phyloP scores from a whole-genome alignment of 2,888 invertebrate species.

The Spialia ferax region DNA sequence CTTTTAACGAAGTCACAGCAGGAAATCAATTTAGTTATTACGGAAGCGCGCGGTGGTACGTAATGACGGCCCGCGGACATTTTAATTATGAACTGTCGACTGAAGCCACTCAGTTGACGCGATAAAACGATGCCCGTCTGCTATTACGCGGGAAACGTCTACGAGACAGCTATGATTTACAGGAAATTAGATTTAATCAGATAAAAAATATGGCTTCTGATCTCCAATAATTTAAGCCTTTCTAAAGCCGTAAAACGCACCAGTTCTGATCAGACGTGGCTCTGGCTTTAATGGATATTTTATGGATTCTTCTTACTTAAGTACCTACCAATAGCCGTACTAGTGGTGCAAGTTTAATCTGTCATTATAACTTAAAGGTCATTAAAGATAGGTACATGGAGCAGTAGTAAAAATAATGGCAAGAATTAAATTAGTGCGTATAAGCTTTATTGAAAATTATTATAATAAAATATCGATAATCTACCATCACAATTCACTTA shows the following conservation, averaged over 20 bases:
- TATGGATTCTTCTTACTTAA: too few relatives aligned
- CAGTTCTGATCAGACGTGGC: too few relatives aligned
- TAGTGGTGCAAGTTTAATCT: too few relatives aligned
- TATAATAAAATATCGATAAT: neutral
- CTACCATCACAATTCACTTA: slow-evolving; percentile 7
- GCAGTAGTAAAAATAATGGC: too few relatives aligned
- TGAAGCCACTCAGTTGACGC: slow-evolving; percentile 60
- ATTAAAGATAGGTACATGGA: too few relatives aligned
- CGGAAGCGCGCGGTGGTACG: slow-evolving; percentile 59
- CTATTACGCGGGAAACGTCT: neutral
- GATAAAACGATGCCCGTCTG: slow-evolving; percentile 65
- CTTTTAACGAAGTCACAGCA: slow-evolving; percentile 64
- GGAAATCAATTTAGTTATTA: slow-evolving; percentile 80
- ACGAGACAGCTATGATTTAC: slow-evolving; percentile 69
- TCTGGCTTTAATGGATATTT: too few relatives aligned
- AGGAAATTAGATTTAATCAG: slow-evolving; percentile 72
- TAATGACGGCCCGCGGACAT: slow-evolving; percentile 78
- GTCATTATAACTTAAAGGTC: too few relatives aligned
- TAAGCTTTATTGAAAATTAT: neutral
- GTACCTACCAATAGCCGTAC: too few relatives aligned
- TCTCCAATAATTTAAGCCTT: neutral
- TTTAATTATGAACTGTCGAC: slow-evolving; percentile 84
- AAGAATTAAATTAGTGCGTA: too few relatives aligned
- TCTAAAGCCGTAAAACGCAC: neutral
- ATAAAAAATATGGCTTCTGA: slow-evolving; percentile 38